A percentile compares a stretch with the other conserved stretches of the same genome.
Evolutionary conservation across 2,888 invertebrate genomes (phyloP).

Genomic region (Panzeria rudis): DNA sequence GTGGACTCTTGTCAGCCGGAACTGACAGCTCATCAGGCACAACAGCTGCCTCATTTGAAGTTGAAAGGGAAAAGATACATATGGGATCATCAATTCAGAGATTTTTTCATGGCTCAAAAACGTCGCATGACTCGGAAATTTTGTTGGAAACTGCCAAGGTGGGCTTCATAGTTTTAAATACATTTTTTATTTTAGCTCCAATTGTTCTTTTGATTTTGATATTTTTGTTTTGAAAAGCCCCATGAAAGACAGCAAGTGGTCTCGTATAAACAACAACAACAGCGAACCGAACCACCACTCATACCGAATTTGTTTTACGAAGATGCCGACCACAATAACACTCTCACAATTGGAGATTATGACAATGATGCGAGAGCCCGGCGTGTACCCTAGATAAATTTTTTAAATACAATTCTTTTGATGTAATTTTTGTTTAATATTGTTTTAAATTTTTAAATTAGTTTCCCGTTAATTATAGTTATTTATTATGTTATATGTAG

Average conservation of each 20-base stretch:
- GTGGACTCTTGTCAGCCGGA: conserved; percentile 67
- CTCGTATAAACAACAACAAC: conserved; percentile 14
- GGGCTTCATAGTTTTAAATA: conserved; percentile 29
- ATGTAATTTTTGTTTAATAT: conserved; percentile 26
- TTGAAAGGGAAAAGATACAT: conserved; percentile 74
- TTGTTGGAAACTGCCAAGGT: conserved; percentile 78
- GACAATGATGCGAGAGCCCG: conserved; percentile 79
- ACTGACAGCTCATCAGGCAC: conserved; percentile 61
- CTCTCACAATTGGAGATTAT: conserved; percentile 77
- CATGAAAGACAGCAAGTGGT: conserved; percentile 75
- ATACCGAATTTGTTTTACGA: conserved; percentile 75
- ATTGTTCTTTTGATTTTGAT: conserved; percentile 16
- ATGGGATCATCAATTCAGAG: conserved; percentile 77
- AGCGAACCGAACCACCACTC: conserved; percentile 37
- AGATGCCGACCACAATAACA: conserved; percentile 75
- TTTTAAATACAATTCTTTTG: not conserved
- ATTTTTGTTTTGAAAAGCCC: conserved; percentile 69
- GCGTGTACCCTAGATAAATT: conserved; percentile 78
- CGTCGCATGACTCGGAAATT: conserved; percentile 76
- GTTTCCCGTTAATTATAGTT: conserved; percentile 25
- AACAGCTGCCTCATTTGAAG: conserved; percentile 74
- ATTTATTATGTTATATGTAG: conserved; percentile 12
- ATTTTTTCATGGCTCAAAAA: conserved; percentile 75
- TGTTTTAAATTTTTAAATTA: conserved; percentile 3
- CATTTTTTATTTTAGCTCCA: not conserved